Base-by-base conservation (phyloP, 2,797 vertebrate species). In the Parauchenoglanis punctatus region DNA sequence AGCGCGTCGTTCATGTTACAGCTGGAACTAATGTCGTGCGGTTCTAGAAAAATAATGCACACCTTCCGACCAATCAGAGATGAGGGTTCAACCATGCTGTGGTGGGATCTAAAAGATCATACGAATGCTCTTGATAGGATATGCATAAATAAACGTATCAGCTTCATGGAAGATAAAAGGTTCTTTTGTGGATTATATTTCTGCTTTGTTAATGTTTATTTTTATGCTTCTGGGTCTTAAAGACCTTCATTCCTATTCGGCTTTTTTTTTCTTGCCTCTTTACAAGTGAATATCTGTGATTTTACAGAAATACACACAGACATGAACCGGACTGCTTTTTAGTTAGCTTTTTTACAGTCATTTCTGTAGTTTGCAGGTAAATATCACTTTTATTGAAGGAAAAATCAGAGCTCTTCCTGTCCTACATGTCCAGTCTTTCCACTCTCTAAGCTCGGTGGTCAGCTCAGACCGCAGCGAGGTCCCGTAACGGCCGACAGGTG, bases 401-500 rank as follows among this genome's bases (percentile, higher is more conserved):
- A 8, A 54, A 0, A 23, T 23, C 70, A 46, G 20, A 1, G 70
- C 2, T 25, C 0, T 23, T 76, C 13, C 12, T 59, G 54, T 13
- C 8, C 18, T 58, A 18, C 20, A 40, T 28, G 61, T 20, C 46
- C 25, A 58, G 49, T 52, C 17, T 58, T n/a, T 78, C 70, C 88
- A 73, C 46, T 86, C 78, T 78, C 80, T 89, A 92, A 92, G 92
- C 92, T 92, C 91, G 67, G 61, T 83, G 83, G 89, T 90, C 92
- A 90, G 92, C 92, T 93, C 89, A 89, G 93, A 93, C 93, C 88
- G 80, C 93, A 93, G 89, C 82, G 84, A 90, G 65, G 94, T 94
- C 40, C 94, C 40, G 93, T 93, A 93, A 85, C 40, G 91, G 94
- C 94, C 93, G 89, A 93, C 91, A 88, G 93, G 94, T 93, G 91